These are phyloP conservation scores for Geodia barretti DNA, from an alignment of 37 sponge, comb jelly and placozoan species.

Conservation along the genomic window DNA sequence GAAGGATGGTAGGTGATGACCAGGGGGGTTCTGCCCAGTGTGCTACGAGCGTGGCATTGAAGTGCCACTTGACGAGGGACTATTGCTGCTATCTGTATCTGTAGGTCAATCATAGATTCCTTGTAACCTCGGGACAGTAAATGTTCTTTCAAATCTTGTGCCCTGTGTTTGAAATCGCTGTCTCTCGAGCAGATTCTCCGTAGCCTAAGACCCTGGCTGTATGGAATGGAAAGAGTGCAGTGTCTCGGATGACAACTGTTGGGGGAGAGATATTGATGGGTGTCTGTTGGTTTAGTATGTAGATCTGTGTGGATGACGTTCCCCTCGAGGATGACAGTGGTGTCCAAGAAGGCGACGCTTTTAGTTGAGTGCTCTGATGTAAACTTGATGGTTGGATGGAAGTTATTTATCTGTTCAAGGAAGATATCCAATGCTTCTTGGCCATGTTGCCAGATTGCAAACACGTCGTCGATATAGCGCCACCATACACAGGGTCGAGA, in stretches of 20 bases:
- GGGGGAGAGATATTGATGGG: constrained; percentile 2
- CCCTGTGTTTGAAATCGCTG: background rate
- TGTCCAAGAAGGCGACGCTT: constrained; percentile 9
- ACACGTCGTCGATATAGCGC: constrained; percentile 49
- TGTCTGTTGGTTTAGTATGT: constrained; percentile 15
- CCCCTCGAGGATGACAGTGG: constrained; percentile 8
- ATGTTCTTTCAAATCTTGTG: background rate
- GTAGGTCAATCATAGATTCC: background rate
- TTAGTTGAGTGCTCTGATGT: background rate
- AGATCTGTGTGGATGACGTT: constrained; percentile 3
- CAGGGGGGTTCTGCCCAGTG: background rate
- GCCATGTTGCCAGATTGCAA: constrained; percentile 6
- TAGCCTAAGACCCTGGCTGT: background rate
- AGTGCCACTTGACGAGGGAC: background rate
- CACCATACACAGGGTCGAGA: constrained; percentile 5
- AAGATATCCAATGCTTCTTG: constrained; percentile 8
- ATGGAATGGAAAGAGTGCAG: background rate
- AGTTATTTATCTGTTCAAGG: background rate
- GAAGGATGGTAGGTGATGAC: background rate
- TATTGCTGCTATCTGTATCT: background rate
- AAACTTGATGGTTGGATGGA: constrained; percentile 54
- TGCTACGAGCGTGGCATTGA: background rate
- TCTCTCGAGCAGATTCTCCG: background rate
- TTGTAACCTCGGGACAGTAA: background rate
- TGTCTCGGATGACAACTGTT: background rate